Conservation (phyloP, 2,113 vertebrate species). For the Nipponia nippon region DNA sequence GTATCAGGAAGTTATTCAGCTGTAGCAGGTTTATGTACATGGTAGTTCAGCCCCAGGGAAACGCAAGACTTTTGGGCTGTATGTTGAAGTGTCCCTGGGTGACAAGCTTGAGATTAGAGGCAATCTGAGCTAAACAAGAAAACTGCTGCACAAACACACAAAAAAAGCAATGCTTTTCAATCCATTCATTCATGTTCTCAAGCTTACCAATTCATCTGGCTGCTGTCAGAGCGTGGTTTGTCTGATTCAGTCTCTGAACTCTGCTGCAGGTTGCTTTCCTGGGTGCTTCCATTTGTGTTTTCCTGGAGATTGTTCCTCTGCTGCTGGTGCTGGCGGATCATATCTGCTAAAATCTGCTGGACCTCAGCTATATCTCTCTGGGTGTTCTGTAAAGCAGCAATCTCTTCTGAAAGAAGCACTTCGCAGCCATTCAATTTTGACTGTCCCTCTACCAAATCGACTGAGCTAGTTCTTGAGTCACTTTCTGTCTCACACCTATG, state of each 20-base stretch:
- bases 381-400: conserved; percentile 79
- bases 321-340: conserved; percentile 88
- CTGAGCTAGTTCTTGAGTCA: background rate
- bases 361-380: conserved; percentile 75
- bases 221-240: background rate
- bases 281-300: background rate
- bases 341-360: conserved; percentile 77
- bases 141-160: background rate
- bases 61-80: background rate
- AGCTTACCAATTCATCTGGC: conserved; percentile 58
- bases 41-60: background rate
- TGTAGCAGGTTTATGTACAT: background rate
- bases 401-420: conserved; percentile 81
- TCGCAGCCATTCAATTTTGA: conserved; percentile 50
- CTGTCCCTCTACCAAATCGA: background rate
- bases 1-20: background rate
- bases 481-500: background rate
- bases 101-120: background rate
- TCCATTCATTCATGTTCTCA: background rate
- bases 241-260: background rate
- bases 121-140: background rate
- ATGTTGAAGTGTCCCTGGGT: background rate
- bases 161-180: background rate
- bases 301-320: conserved; percentile 64
- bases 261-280: conserved; percentile 27